Evolutionary conservation across 1,140 invertebrate species (phyloP), one percentile per base, ranked within the genome.

Genomic region (Antheraea pernyi): DNA sequence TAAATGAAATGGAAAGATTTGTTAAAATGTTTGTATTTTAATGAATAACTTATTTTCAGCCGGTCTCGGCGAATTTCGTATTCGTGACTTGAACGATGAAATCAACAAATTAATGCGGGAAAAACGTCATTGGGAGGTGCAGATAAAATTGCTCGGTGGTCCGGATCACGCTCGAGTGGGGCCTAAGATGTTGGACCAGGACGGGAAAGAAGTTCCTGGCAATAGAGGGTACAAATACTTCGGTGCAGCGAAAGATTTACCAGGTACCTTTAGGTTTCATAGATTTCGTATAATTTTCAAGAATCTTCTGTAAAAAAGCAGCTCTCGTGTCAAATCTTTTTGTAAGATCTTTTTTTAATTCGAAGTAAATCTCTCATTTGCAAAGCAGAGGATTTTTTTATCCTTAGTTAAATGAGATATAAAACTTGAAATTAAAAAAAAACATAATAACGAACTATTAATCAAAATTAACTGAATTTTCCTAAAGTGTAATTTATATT

Each of bases 171-270:
- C 96, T 42, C 95, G 97, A 81, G 95, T 97, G 78, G 98, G 98
- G 0, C 98, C 98, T 0, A 96, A 97, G 77, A 98, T 99, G 97
- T 94, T 99, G 69, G 98, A 99, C 91, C 96, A 98, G 78, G 98
- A 99, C 92, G 98, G 98, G 0, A 97, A 98, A 84, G 99, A 99
- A 94, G 98, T 99, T 0, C 98, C 98, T 0, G 98, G 99, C 39
- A 99, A 99, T 93, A 95, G 98, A 81, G 99, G 99, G 0, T 99
- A 99, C 86, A 99, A 99, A 93, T 99, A 99, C 93, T 99, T 99
- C 93, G 99, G 99, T 67, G 99, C 99, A 46, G 98, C 99, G 0
- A 99, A 99, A 93, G 99, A 99, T 93, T 93, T 99, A 78, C 99
- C 99, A 19, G 97, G 95, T 95, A 85, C 46, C 4, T 53, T 53